Evolutionary conservation across 2,888 invertebrate species (phyloP), one percentile per base, ranked within the genome.

Genomic region (Sesia apiformis): DNA sequence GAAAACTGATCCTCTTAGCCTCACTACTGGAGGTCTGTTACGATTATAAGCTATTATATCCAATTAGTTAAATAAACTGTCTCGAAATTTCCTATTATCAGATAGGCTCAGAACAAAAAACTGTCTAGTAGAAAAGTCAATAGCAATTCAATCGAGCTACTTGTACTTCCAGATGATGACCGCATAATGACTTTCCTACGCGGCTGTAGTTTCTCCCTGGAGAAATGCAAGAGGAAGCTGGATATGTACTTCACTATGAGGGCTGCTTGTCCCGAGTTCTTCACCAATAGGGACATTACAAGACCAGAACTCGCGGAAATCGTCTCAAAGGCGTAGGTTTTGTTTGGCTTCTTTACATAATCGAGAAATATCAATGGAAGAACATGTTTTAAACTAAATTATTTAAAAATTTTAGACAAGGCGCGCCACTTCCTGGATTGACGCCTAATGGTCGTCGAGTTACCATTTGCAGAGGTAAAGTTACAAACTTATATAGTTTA

Each of bases 161-260:
- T 43, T 42, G 8, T 70, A 65, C 56, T 70, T 68, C 4, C 73
- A 93, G 93, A 95, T 73, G 94, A 94, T 64, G 80, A 88, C 54
- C 90, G 93, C 57, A 78, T 95, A 41, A 90, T 93, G 84, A 94
- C 93, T 0, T 95, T 94, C 74, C 87, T 95, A 51, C 90, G 95
- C 38, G 94, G 94, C 39, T 93, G 93, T 80, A 94, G 94, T 78
- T 95, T 94, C 76, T 94, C 94, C 39, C 72, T 95, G 69, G 94
- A 95, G 75, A 94, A 93, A 74, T 92, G 93, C 65, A 95, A 95
- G 77, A 88, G 90, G 66, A 94, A 94, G 78, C 72, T 94, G 57
- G 94, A 94, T 71, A 93, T 94, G 93, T 94, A 93, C 76, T 94
- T 94, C 69, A 94, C 94, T 3, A 93, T 94, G 93, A 86, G 94